phyloP scores from a whole-genome alignment of 2,113 vertebrate species.

The Tricholaema leucomelas region DNA sequence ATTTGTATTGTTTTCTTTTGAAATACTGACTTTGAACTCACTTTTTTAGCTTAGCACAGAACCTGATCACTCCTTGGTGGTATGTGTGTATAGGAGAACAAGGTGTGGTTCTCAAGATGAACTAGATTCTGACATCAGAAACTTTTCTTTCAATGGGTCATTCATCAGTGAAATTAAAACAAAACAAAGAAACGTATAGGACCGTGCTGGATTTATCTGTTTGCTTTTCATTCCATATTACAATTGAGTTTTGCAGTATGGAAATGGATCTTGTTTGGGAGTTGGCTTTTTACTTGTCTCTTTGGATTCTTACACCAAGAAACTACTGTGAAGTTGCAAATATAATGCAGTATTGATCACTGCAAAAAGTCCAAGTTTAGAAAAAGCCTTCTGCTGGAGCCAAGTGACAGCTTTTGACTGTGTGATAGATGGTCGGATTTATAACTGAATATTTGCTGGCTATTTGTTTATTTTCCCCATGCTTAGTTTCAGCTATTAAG shows the following conservation, averaged over 20 bases:
- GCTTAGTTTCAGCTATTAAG: neutral
- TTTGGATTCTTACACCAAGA: neutral
- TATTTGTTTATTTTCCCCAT: neutral
- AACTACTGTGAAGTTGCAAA: neutral
- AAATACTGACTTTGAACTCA: neutral
- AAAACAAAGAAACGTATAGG: neutral
- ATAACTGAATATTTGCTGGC: neutral
- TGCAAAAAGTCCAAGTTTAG: conserved; percentile 9
- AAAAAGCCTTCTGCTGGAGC: neutral
- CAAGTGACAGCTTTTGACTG: neutral
- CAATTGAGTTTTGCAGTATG: neutral
- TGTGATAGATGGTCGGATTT: neutral
- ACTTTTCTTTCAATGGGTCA: neutral
- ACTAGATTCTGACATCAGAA: neutral
- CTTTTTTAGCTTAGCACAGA: neutral
- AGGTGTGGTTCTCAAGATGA: neutral
- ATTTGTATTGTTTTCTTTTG: conserved; percentile 8
- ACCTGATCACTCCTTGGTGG: neutral
- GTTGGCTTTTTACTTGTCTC: neutral
- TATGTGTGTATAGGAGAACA: neutral
- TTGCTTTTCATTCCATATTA: neutral
- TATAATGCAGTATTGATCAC: neutral
- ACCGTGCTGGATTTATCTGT: neutral
- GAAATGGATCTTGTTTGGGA: neutral
- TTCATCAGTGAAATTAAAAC: neutral